These are phyloP conservation scores for Trachymyrmex cornetzi DNA, from an alignment of 1,140 invertebrate genomes.

Conservation along the genomic window DNA sequence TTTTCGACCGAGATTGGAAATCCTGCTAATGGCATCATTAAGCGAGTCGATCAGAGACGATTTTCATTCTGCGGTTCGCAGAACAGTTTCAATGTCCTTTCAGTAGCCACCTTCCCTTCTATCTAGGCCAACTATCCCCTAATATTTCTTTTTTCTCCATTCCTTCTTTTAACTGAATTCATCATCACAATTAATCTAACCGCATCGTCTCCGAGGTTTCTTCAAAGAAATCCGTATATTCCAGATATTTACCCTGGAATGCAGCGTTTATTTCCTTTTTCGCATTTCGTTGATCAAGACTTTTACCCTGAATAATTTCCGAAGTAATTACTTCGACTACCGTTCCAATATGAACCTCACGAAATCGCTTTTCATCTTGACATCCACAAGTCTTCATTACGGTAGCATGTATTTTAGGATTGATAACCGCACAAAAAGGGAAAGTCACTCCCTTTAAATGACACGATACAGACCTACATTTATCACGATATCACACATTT, in stretches of 20 bases:
- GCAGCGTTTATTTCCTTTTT: not conserved
- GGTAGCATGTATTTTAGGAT: not conserved
- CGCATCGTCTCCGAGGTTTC: not conserved
- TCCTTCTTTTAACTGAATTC: slow-evolving; percentile 11
- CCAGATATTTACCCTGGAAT: not conserved
- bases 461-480: slow-evolving; percentile 28
- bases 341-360: not conserved
- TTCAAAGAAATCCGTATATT: not conserved
- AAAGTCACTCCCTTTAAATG: slow-evolving; percentile 34
- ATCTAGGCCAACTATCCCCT: slow-evolving; percentile 42
- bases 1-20: slow-evolving; percentile 31
- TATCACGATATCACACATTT: slow-evolving; percentile 20
- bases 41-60: slow-evolving; percentile 31
- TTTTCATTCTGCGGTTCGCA: slow-evolving; percentile 14
- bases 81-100: not conserved
- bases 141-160: not conserved
- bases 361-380: not conserved
- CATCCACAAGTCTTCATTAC: slow-evolving; percentile 1
- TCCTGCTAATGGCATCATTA: slow-evolving; percentile 49
- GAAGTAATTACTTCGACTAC: not conserved
- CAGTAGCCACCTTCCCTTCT: not conserved
- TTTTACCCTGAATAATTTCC: not conserved
- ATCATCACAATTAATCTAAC: slow-evolving; percentile 21
- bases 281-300: not conserved
- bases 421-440: slow-evolving; percentile 12